Evolutionary conservation across 2,113 vertebrate species (phyloP).

Genomic region (Xiphophorus hellerii): DNA sequence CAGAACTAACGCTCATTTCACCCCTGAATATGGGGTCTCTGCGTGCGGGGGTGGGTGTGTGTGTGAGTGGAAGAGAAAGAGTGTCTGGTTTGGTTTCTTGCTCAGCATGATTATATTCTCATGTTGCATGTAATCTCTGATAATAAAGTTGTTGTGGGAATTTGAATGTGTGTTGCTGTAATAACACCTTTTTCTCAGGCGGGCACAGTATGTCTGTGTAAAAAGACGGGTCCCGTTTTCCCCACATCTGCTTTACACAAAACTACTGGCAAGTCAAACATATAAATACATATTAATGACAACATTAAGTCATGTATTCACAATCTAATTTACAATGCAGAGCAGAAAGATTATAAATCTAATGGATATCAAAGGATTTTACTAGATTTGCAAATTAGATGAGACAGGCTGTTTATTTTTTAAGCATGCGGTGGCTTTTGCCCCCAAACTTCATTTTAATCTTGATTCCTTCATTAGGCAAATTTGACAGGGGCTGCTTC

Average conservation of each 20-base stretch:
- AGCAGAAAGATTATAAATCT: constrained; percentile 54
- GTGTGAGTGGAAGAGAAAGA: neutral
- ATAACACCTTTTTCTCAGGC: constrained; percentile 14
- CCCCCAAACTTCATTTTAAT: constrained; percentile 61
- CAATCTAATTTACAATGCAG: constrained; percentile 70
- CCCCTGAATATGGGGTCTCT: constrained; percentile 3
- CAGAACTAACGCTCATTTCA: constrained; percentile 45
- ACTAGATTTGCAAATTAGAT: constrained; percentile 64
- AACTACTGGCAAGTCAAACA: constrained; percentile 53
- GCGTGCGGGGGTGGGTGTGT: constrained; percentile 8
- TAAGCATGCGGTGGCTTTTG: constrained; percentile 55
- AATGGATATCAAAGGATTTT: constrained; percentile 67
- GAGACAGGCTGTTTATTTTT: constrained; percentile 67
- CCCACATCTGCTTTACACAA: constrained; percentile 66
- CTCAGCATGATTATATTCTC: constrained; percentile 44
- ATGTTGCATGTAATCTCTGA: constrained; percentile 33
- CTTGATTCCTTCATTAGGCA: constrained; percentile 65
- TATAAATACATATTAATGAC: constrained; percentile 74
- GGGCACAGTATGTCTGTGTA: constrained; percentile 1
- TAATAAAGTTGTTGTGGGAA: constrained; percentile 52
- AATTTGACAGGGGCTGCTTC: constrained; percentile 35
- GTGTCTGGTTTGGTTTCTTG: constrained; percentile 8
- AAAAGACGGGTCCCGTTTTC: constrained; percentile 51
- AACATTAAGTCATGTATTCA: constrained; percentile 70
- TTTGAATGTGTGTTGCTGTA: constrained; percentile 14